These are phyloP conservation scores for Syncerus caffer DNA, from an alignment of 2,797 vertebrate species.

Conservation along the genomic window DNA sequence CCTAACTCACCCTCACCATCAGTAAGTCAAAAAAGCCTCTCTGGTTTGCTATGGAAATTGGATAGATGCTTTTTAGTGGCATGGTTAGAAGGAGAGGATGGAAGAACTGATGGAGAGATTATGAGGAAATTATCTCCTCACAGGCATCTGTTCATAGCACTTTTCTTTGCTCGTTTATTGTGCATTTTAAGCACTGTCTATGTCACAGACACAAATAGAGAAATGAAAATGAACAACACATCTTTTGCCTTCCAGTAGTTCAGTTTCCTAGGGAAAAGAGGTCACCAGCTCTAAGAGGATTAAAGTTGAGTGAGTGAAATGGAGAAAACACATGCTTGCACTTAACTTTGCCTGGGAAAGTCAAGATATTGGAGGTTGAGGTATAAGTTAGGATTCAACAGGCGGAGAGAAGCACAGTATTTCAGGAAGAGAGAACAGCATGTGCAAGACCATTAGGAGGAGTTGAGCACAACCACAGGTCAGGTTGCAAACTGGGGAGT, in stretches of 20 bases:
- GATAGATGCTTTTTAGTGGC: neutral
- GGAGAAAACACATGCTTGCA: neutral
- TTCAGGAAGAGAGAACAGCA: neutral
- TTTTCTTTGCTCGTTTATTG: neutral
- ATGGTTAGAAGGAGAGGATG: neutral
- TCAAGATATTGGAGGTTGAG: neutral
- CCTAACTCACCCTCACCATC: neutral
- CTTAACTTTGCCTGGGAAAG: neutral
- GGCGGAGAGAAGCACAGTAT: neutral
- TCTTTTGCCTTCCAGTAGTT: neutral
- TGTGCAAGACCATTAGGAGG: too few relatives aligned
- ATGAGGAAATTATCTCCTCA: neutral
- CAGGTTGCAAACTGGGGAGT: neutral
- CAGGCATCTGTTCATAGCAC: neutral
- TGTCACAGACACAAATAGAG: neutral
- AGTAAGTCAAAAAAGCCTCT: neutral
- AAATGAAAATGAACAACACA: neutral
- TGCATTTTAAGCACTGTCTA: neutral
- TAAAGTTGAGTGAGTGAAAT: neutral
- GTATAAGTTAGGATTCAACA: neutral
- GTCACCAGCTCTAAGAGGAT: neutral
- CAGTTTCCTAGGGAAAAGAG: neutral
- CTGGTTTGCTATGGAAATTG: neutral
- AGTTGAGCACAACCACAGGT: neutral
- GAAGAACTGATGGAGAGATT: neutral